Evolutionary conservation across 2,888 invertebrate species (phyloP), one percentile per base, ranked within the genome.

Genomic region (Perizoma affinitatum): DNA sequence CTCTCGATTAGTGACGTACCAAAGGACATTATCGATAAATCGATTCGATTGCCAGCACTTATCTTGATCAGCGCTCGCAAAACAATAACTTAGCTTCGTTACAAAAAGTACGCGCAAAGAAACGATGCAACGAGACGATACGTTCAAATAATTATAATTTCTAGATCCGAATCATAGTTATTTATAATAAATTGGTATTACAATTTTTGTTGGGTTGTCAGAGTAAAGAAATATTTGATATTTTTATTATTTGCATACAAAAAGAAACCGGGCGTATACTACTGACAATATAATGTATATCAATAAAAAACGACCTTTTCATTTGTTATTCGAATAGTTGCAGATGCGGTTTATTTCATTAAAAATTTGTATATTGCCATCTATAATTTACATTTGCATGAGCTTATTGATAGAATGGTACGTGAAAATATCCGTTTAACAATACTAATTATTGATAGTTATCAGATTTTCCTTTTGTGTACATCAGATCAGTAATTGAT

Each of bases 1-100:
- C 76, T 78, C 80, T 82, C 85, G 86, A 88, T 83, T 90, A 90
- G 90, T 87, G 90, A 89, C 87, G 88, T 88, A 78, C 82, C 83
- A 69, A 69, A 61, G 68, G 81, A 82, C 83, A 73, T 83, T 90
- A 90, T 90, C 90, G 90, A 89, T 87, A 79, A 80, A 88, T 83
- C 83, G 80, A 81, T 70, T 83, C 85, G 84, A 87, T 87, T 83
- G 82, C 73, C 54, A 69, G 67, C 71, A 66, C 67, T 22, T 87
- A 88, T 88, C 90, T 83, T 78, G 88, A 89, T 88, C 80, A 66
- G 69, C 65, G 76, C 72, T 69, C 70, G 80, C 79, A 76, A 86
- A 86, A 87, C 87, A 84, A 88, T 89, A 88, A 87, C 82, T 79
- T 74, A 71, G 68, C 69, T 72, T 72, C 73, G 47, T 35, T 54